Percentiles rank a stretch among this genome's conserved stretches.
These are phyloP conservation scores for Fringilla coelebs DNA, from an alignment of 2,797 vertebrate species.

Conservation along the genomic window DNA sequence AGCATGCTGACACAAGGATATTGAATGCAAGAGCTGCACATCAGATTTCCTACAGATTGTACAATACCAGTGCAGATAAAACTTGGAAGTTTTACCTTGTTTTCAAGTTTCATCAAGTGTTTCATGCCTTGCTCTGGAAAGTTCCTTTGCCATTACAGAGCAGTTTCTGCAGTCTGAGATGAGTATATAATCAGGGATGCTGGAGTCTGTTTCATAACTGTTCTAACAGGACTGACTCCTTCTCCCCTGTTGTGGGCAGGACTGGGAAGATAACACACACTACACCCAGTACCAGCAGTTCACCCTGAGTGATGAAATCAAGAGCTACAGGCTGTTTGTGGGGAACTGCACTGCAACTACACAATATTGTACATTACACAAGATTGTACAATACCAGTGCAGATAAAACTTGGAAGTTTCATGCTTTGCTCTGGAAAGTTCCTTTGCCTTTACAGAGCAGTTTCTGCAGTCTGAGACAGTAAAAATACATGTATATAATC, in stretches of 20 bases:
- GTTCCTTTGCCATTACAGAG: not conserved
- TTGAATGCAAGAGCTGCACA: not conserved
- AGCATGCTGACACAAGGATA: not conserved
- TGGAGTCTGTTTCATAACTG: not conserved
- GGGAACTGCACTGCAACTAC: too few relatives aligned
- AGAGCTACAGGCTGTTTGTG: too few relatives aligned
- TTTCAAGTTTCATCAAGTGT: too few relatives aligned
- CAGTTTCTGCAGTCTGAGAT: not conserved
- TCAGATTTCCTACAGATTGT: not conserved
- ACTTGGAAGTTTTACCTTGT: not conserved
- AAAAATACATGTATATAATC: too few relatives aligned
- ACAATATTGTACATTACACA: too few relatives aligned
- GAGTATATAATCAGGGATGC: rapidly evolving
- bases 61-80: not conserved
- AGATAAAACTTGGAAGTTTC: too few relatives aligned
- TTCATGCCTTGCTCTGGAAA: not conserved
- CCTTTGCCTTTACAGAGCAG: too few relatives aligned
- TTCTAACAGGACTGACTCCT: not conserved
- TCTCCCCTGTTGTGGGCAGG: not conserved
- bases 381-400: too few relatives aligned
- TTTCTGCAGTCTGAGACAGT: too few relatives aligned
- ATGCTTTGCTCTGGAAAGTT: too few relatives aligned
- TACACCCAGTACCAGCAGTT: conserved; percentile 1
- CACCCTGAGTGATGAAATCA: too few relatives aligned
- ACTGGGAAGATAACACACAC: too few relatives aligned